Percentiles rank a stretch among this genome's conserved stretches.
These are phyloP conservation scores for Andricus curvator DNA, from an alignment of 2,888 invertebrate genomes.

Conservation along the genomic window DNA sequence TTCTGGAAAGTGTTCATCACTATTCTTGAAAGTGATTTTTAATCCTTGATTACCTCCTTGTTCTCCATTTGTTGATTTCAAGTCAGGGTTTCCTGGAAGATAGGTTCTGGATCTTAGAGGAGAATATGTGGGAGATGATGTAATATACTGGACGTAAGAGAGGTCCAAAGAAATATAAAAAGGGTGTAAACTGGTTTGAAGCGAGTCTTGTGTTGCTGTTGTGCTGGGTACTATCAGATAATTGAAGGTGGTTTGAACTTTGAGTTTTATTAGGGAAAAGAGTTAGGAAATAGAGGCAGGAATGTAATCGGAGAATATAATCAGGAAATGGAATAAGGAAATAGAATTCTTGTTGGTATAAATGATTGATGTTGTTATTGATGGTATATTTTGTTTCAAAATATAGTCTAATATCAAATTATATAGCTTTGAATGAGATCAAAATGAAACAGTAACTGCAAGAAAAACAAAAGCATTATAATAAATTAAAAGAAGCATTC, in stretches of 20 bases:
- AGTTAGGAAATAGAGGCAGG: not conserved
- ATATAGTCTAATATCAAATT: not conserved
- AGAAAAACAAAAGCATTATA: no score
- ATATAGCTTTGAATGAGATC: not conserved
- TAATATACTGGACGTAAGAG: conserved; percentile 29
- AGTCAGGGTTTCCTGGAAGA: not conserved
- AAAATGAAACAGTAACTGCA: not conserved
- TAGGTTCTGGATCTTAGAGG: conserved; percentile 11
- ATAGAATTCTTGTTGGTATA: not conserved
- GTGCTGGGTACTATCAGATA: not conserved
- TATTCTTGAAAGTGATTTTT: not conserved
- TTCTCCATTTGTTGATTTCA: not conserved
- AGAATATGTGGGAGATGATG: conserved; percentile 34
- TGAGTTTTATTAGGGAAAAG: not conserved
- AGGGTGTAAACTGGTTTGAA: conserved; percentile 38
- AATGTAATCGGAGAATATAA: not conserved
- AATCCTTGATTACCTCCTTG: not conserved
- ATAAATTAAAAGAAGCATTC: no score
- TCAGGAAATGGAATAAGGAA: not conserved
- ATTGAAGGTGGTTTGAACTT: not conserved
- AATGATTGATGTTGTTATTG: not conserved
- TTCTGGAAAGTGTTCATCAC: not conserved
- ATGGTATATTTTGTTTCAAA: not conserved
- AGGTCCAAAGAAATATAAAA: conserved; percentile 30
- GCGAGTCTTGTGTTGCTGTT: conserved; percentile 7